A percentile compares a stretch with the other conserved stretches of the same genome.
Evolutionary conservation across 2,113 vertebrate species (phyloP).

Genomic region (Jaculus jaculus): DNA sequence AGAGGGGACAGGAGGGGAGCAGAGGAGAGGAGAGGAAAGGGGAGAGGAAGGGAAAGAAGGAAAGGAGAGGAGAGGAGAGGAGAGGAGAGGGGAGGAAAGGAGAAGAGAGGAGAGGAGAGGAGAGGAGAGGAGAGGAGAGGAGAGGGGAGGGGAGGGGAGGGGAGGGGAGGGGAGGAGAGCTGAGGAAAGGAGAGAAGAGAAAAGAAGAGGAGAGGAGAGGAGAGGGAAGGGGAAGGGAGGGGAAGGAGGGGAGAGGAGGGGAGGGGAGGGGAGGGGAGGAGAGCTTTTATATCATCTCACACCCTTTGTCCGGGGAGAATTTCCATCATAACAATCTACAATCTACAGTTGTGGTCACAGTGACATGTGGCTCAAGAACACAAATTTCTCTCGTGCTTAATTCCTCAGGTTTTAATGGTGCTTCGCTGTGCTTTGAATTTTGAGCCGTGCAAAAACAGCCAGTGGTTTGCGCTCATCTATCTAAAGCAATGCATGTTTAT

Average conservation of each 20-base stretch:
- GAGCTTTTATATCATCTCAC: background rate
- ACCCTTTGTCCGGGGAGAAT: background rate
- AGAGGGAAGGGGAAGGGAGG: too few species aligned
- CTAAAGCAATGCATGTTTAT: background rate
- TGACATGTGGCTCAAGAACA: background rate
- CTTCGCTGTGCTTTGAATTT: background rate
- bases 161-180: background rate
- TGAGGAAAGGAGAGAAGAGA: too few species aligned
- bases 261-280: background rate
- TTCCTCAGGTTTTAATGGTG: background rate
- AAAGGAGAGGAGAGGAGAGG: background rate
- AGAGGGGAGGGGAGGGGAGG: rapidly evolving
- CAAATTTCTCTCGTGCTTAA: background rate
- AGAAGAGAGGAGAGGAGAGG: too few species aligned
- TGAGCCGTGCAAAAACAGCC: background rate
- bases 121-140: too few species aligned
- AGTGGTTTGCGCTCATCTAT: background rate
- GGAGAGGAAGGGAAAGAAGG: rapidly evolving
- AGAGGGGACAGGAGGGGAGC: too few species aligned
- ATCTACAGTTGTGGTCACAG: background rate
- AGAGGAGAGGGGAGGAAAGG: too few species aligned
- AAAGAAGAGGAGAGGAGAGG: too few species aligned
- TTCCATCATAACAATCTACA: background rate
- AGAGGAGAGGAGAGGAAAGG: too few species aligned
- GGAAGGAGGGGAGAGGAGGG: rapidly evolving